Evolutionary conservation across 1,140 invertebrate genomes (phyloP).

Genomic region (Pteromalus puparum): DNA sequence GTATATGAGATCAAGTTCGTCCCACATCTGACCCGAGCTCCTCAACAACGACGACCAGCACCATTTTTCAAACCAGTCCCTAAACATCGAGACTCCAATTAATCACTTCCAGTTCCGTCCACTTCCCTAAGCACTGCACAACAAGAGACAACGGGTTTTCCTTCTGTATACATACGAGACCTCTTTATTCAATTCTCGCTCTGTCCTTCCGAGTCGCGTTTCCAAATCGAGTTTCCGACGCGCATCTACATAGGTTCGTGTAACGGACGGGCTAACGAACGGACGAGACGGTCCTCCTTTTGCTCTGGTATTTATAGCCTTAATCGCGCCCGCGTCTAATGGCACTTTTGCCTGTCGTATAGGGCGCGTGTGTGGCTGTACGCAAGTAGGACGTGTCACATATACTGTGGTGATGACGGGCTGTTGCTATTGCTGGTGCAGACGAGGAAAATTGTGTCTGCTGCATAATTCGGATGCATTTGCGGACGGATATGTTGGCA

Average conservation of each 20-base stretch:
- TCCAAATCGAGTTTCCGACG: slow-evolving; percentile 25
- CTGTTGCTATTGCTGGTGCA: not conserved
- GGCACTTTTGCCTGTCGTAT: slow-evolving; percentile 18
- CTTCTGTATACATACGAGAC: not conserved
- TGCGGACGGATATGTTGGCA: not conserved
- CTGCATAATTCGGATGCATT: not conserved
- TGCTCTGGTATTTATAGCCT: slow-evolving; percentile 32
- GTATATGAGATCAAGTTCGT: no score
- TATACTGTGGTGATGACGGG: not conserved
- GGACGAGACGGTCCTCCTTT: not conserved
- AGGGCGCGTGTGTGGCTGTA: not conserved
- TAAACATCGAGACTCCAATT: not conserved
- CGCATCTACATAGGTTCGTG: not conserved
- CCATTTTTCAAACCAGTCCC: not conserved
- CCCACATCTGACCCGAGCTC: no score
- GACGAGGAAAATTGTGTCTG: not conserved
- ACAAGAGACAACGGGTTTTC: not conserved
- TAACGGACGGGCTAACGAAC: slow-evolving; percentile 29
- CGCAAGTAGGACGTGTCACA: slow-evolving; percentile 20
- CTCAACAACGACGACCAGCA: not conserved
- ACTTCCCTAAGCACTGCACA: not conserved
- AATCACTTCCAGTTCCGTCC: not conserved
- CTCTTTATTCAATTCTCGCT: not conserved
- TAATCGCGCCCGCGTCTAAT: slow-evolving; percentile 36
- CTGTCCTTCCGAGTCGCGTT: not conserved